Conservation (phyloP, 2,113 vertebrate genomes). For the Leptodactylus fuscus region DNA sequence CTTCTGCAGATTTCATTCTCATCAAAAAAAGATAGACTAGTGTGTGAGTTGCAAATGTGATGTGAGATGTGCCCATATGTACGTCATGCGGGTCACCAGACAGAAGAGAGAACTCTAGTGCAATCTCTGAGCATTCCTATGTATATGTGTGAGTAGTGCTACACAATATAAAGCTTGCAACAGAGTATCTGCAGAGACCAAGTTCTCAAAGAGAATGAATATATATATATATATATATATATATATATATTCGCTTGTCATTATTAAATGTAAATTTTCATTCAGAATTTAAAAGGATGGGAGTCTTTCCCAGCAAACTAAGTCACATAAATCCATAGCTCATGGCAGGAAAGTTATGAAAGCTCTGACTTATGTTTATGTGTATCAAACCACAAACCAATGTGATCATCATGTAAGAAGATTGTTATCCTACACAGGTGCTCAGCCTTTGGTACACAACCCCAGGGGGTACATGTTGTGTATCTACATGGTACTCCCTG, state of each 20-base stretch:
- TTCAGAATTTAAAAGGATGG: no score
- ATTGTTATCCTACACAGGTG: no score
- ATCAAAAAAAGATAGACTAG: not conserved
- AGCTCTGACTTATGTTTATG: no score
- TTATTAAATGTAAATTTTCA: no score
- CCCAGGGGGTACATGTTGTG: not conserved
- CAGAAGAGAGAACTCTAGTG: not conserved
- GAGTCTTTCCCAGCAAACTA: no score
- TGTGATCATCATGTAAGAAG: no score
- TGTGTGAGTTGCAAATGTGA: no score
- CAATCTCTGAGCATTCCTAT: not conserved
- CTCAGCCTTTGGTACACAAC: not conserved
- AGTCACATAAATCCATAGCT: no score
- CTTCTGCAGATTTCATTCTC: not conserved
- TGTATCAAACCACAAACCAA: no score
- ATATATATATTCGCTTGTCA: no score
- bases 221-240: no score
- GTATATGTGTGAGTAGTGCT: not conserved
- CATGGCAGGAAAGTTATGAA: no score
- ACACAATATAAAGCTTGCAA: not conserved
- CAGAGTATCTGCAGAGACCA: not conserved
- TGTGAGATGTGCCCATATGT: not conserved
- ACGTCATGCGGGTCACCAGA: not conserved
- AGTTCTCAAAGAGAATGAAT: not conserved
- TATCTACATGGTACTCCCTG: not conserved